Base-by-base conservation (phyloP, 2,797 vertebrate species). In the Salarias fasciatus region DNA sequence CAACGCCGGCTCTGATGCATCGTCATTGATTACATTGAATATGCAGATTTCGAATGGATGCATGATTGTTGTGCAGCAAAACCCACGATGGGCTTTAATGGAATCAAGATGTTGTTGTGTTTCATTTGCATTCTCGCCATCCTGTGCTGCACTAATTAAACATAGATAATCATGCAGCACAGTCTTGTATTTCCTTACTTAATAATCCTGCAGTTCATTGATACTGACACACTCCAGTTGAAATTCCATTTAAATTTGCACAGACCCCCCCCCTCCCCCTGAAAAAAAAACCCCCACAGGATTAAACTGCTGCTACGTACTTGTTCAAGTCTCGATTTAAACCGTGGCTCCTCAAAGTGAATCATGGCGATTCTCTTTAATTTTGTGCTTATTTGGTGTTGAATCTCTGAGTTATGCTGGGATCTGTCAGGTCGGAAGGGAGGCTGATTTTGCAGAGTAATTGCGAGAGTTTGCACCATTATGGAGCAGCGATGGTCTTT, bases 1-100 rank as follows among this genome's bases (percentile, higher is more conserved):
- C 49, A 53, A 73, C 49, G 50, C 56, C 29, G 52, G 15, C 68
- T 60, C 50, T 28, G 55, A 51, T 47, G 33, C 54, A 44, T 31
- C 47, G 37, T 50, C 69, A 11, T 65, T 82, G 79, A 86, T 86
- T 83, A 51, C 75, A 76, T 73, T 80, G 71, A 77, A 83, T 86
- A 84, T 87, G 84, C 51, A 82, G 80, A 84, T 84, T 58, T 28
- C 6, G 63, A 59, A 56, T 55, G 63, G 69, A 71, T 68, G 59
- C 50, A 65, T 68, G 72, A 82, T 86, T 81, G 75, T 80, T 58
- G 57, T 70, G 52, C 43, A 58, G 55, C 53, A 24, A 62, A 63
- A 57, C 51, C 54, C 43, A 61, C 53, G 69, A 83, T 79, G 74
- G 63, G 57, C 59, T 70, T 75, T 72, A 79, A 80, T 62, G 52